Conservation (phyloP, 2,797 vertebrate genomes). For the Myiothlypis chrysogaster region DNA sequence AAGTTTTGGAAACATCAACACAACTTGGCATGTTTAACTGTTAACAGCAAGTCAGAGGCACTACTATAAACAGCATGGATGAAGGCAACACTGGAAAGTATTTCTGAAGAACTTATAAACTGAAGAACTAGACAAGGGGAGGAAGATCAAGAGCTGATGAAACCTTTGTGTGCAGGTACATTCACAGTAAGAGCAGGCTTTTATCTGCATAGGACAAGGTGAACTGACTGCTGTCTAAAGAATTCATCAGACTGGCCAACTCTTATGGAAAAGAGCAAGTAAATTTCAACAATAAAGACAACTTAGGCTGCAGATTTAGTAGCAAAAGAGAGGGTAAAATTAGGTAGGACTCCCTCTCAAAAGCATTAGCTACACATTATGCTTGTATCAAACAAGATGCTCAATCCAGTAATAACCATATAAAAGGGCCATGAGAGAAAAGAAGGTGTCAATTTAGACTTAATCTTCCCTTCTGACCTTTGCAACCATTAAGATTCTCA, state of each 20-base stretch:
- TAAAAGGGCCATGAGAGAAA: neutral
- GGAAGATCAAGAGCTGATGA: neutral
- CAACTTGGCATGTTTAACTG: neutral
- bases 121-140: neutral
- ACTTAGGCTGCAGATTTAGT: neutral
- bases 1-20: neutral
- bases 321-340: neutral
- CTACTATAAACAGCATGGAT: neutral
- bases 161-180: neutral
- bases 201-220: neutral
- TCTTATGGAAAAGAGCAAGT: neutral
- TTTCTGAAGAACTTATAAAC: neutral
- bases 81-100: neutral
- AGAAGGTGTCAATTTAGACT: neutral
- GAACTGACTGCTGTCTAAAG: neutral
- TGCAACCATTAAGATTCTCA: neutral
- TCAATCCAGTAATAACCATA: neutral
- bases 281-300: neutral
- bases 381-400: neutral
- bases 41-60: neutral
- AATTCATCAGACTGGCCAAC: neutral
- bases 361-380: neutral
- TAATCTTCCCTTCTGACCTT: neutral
- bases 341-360: neutral
- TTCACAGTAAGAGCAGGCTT: neutral